Percentiles rank a stretch among this genome's conserved stretches.
Conservation (phyloP, 2,888 invertebrate genomes). For the Himalopsyche tibetana region DNA sequence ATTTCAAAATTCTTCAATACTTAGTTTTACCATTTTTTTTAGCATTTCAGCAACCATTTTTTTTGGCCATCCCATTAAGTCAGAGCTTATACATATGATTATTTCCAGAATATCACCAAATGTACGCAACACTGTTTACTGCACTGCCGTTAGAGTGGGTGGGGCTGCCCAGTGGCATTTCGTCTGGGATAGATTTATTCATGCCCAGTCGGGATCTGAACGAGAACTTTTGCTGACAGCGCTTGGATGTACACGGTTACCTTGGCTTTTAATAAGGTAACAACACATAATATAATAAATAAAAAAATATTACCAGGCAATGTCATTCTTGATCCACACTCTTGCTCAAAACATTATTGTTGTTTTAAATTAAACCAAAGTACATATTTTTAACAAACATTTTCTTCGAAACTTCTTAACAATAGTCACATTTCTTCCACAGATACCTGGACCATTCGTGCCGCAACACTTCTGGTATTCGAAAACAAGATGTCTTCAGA, state of each 20-base stretch:
- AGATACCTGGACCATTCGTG: constrained; percentile 86
- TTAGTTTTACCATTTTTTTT: too few relatives aligned
- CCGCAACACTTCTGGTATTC: constrained; percentile 84
- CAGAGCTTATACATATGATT: background rate
- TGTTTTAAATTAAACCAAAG: too few relatives aligned
- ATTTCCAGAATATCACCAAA: constrained; percentile 86
- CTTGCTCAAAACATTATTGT: too few relatives aligned
- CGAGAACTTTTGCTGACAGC: constrained; percentile 86
- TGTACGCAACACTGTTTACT: constrained; percentile 89
- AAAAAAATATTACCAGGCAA: too few relatives aligned
- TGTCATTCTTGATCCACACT: too few relatives aligned
- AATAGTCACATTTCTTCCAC: constrained; percentile 32
- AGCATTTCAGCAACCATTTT: too few relatives aligned
- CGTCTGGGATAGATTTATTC: constrained; percentile 86
- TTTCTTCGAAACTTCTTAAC: too few relatives aligned
- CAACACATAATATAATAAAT: background rate
- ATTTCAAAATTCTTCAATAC: too few relatives aligned
- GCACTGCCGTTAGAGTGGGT: constrained; percentile 89
- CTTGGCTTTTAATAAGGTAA: constrained; percentile 86
- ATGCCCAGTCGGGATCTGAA: constrained; percentile 88
- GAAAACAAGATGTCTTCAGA: constrained; percentile 87
- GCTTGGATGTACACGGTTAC: constrained; percentile 88
- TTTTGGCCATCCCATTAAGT: too few relatives aligned
- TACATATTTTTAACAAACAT: too few relatives aligned
- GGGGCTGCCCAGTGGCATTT: constrained; percentile 93